A percentile compares a stretch with the other conserved stretches of the same genome.
Evolutionary conservation across 2,113 vertebrate genomes (phyloP).

Genomic region (Rhodinocichla rosea): DNA sequence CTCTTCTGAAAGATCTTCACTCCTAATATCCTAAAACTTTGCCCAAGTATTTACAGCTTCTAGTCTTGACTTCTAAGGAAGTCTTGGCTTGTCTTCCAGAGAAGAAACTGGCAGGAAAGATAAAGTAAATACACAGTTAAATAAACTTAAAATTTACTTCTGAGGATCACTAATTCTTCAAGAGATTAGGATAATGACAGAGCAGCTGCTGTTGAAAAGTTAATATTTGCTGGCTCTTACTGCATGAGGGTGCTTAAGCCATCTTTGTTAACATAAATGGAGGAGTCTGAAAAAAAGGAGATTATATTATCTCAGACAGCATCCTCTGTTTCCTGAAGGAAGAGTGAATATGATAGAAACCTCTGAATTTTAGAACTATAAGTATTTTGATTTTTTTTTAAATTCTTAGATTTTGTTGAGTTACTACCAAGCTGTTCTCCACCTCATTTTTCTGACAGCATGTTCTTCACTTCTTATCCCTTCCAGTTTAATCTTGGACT

Average conservation of each 20-base stretch:
- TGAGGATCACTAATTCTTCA: neutral
- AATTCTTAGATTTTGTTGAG: neutral
- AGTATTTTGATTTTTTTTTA: neutral
- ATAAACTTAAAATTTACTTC: neutral
- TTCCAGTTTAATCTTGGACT: neutral
- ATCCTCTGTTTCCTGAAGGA: neutral
- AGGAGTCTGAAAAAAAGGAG: neutral
- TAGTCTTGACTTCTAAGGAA: neutral
- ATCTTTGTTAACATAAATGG: neutral
- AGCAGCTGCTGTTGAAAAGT: slow-evolving; percentile 5
- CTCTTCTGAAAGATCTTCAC: neutral
- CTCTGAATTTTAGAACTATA: neutral
- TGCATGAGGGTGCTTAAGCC: neutral
- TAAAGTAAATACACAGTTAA: neutral
- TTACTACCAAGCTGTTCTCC: neutral
- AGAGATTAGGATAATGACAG: neutral
- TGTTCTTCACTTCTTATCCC: neutral
- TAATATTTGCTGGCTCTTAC: slow-evolving; percentile 4
- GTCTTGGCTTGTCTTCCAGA: neutral
- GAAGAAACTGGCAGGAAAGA: neutral
- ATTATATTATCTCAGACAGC: neutral
- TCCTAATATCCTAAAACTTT: neutral
- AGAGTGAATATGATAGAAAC: neutral
- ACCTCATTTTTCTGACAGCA: neutral
- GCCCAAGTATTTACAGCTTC: neutral